Evolutionary conservation across 2,797 vertebrate species (phyloP), one percentile per base, ranked within the genome.

Genomic region (Loriculus beryllinus): DNA sequence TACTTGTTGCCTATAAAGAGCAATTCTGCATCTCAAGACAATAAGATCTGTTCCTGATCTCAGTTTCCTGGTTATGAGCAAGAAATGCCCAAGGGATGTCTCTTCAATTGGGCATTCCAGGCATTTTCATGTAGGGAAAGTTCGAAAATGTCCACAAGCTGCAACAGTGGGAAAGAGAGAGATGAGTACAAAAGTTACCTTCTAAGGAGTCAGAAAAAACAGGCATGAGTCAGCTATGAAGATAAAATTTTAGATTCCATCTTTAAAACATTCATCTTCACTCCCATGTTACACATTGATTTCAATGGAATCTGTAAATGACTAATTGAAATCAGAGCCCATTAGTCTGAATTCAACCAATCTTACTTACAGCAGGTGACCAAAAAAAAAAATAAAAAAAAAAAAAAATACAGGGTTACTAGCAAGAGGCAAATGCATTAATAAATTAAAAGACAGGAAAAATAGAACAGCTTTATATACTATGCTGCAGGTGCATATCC

Each of bases 41-140:
- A 9, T 56, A 51, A 63, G 22, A 35, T 75, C 14, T 33, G 14
- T 33, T 80, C 16, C 22, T 51, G 51, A 63, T 26, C 31, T 70
- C 22, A 70, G 40, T 80, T 62, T 35, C 22, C 16, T 29, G 39
- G 3, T 42, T 45, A 52, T 35, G 16, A 75, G 28, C 23, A 80
- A 76, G 35, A 33, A 75, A 71, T 0, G 1, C 15, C 16, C 2
- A 3, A 59, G 14, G 20, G 15, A 25, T 37, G 4, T 39, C n/a
- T 49, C 74, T 85, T 86, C 20, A 43, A 17, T 21, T 14, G 16
- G 7, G 5, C 3, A 1, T 63, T 43, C 43, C 19, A 51, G 15
- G 7, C 23, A 42, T 63, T 80, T 70, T 59, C 1, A 1, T 28
- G 8, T n/a, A 8, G 26, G 12, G 26, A 39, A 70, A 64, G 8